Evolutionary conservation across 2,888 invertebrate species (phyloP), one percentile per base, ranked within the genome.

Genomic region (Phania funesta): DNA sequence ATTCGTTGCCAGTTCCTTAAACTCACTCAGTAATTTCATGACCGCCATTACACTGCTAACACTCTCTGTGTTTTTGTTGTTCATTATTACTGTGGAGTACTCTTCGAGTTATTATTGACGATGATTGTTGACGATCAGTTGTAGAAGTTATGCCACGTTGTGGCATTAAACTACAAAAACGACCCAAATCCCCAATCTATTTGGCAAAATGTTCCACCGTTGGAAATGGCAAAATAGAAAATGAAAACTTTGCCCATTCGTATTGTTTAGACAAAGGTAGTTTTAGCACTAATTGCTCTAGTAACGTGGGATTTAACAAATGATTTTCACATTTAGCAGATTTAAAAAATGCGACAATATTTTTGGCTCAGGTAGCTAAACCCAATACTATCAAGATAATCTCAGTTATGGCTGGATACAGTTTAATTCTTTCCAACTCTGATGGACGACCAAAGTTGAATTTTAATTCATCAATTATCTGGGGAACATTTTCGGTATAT

Each of bases 371-470:
- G 26, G 26, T 26, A 6, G 26, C 26, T 26, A 26, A 26, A 6
- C 26, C 26, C 26, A 26, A 26, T 26, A 26, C 26, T 26, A 26
- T 26, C 26, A 26, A 26, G 26, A 26, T 6, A 6, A 26, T 6
- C 26, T 26, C 26, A 5, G 26, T 26, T 26, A 26, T 26, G 26
- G 26, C 26, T 26, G 26, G 26, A 26, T 26, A 26, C 26, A 6
- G 6, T 26, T 26, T 26, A 26, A 26, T 26, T 26, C 26, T 26
- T 26, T 26, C 26, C 26, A 26, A 26, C 6, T 26, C 4, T 26
- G 26, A 26, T 9, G 84, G 79, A 1, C 82, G 68, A 22, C 84
- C 67, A 41, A 80, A 84, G 18, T 67, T 75, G 16, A 84, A 82
- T 20, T 76, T 18, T 0, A 84, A 35, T 58, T 83, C 81, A 8